Evolutionary conservation across 2,888 invertebrate species (phyloP).

Genomic region (Mimumesa dahlbomi): DNA sequence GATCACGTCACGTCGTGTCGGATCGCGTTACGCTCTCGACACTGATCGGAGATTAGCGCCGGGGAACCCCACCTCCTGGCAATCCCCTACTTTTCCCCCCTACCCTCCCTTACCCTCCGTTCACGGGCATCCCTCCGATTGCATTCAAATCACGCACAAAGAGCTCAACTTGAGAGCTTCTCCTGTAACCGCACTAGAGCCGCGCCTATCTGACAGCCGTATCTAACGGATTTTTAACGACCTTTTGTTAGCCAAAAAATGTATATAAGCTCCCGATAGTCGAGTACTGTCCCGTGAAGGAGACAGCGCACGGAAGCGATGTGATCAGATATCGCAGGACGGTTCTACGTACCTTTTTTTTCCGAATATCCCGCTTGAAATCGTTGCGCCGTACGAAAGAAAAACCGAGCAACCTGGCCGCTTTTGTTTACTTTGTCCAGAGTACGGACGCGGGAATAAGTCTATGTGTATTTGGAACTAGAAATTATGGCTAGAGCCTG

Average conservation of each 20-base stretch:
- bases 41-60: constrained; percentile 79
- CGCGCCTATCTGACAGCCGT: constrained; percentile 76
- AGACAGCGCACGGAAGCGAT: constrained; percentile 60
- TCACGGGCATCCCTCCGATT: constrained; percentile 70
- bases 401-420: constrained; percentile 1
- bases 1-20: constrained; percentile 78
- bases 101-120: background rate
- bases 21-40: constrained; percentile 79
- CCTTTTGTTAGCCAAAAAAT: constrained; percentile 74
- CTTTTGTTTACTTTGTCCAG: constrained; percentile 10
- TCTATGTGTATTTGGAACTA: constrained; percentile 28
- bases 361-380: constrained; percentile 49
- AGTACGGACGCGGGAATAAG: constrained; percentile 20
- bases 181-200: constrained; percentile 66
- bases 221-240: constrained; percentile 80
- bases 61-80: constrained; percentile 42
- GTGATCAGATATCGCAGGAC: constrained; percentile 60
- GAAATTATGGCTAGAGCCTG: constrained; percentile 22
- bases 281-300: constrained; percentile 52
- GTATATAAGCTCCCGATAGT: constrained; percentile 64
- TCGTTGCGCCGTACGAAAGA: constrained; percentile 41
- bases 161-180: constrained; percentile 71
- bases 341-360: constrained; percentile 53
- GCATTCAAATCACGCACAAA: constrained; percentile 80
- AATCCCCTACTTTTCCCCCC: constrained; percentile 45